Evolutionary conservation across 1,140 invertebrate genomes (phyloP).

Genomic region (Monomorium pharaonis): DNA sequence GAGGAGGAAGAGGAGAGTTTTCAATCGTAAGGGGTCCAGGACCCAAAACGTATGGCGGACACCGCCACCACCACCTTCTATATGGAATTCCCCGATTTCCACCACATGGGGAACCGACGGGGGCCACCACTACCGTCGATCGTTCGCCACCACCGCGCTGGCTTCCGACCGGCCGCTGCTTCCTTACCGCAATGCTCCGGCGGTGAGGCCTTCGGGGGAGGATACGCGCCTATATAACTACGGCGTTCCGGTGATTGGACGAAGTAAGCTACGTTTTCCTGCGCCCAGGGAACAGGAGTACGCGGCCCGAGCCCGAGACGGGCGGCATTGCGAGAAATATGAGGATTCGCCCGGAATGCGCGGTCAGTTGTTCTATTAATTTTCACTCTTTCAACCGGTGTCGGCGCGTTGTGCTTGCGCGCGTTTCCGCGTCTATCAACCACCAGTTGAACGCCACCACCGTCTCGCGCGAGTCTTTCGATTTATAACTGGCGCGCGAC

Average conservation of each 20-base stretch:
- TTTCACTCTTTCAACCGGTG: neutral
- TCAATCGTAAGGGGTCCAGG: neutral
- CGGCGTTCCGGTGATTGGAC: slow-evolving; percentile 84
- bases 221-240: slow-evolving; percentile 85
- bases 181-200: slow-evolving; percentile 42
- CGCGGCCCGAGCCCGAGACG: slow-evolving; percentile 79
- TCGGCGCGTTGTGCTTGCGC: neutral
- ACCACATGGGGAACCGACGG: slow-evolving; percentile 48
- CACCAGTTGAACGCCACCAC: neutral
- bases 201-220: slow-evolving; percentile 73
- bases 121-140: slow-evolving; percentile 60
- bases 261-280: slow-evolving; percentile 84
- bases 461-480: neutral
- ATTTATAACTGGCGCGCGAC: neutral
- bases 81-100: slow-evolving; percentile 44
- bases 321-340: slow-evolving; percentile 81
- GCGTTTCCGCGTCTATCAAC: neutral
- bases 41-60: neutral
- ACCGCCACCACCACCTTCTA: slow-evolving; percentile 15
- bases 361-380: slow-evolving; percentile 79
- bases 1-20: neutral
- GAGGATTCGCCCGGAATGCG: slow-evolving; percentile 84
- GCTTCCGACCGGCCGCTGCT: neutral
- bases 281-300: slow-evolving; percentile 80
- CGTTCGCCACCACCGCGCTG: slow-evolving; percentile 36